These are phyloP conservation scores for Calcarius lapponicus DNA, from an alignment of 2,797 vertebrate species.

Conservation along the genomic window DNA sequence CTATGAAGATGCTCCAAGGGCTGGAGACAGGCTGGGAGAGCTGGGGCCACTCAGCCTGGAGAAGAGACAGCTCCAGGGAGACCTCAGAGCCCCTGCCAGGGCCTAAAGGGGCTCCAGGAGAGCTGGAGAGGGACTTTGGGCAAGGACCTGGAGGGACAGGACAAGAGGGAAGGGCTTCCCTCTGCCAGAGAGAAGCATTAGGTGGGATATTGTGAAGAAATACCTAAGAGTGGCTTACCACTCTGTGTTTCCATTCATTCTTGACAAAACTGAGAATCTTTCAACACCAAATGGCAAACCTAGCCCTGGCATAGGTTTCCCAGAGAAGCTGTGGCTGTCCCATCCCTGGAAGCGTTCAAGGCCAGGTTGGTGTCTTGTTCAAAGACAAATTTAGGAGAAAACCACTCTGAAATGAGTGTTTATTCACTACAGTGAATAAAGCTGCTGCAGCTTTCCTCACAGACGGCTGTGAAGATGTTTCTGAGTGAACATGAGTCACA, in stretches of 20 bases:
- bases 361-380: background rate
- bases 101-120: background rate
- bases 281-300: too few species aligned
- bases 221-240: background rate
- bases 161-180: background rate
- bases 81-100: rapidly evolving
- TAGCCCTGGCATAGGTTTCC: background rate
- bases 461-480: background rate
- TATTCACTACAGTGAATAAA: background rate
- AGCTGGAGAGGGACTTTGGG: background rate
- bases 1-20: background rate
- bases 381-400: background rate
- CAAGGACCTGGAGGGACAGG: background rate
- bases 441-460: background rate
- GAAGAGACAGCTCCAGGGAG: background rate
- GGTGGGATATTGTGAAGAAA: background rate
- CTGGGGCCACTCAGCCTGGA: background rate
- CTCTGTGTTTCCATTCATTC: too few species aligned
- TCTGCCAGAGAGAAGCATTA: background rate
- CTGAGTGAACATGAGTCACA: rapidly evolving
- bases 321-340: background rate
- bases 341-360: background rate
- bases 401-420: background rate
- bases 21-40: background rate
- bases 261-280: too few species aligned